Evolutionary conservation across 2,797 vertebrate species (phyloP), one percentile per base, ranked within the genome.

Genomic region (Petrocephalus sullivani): DNA sequence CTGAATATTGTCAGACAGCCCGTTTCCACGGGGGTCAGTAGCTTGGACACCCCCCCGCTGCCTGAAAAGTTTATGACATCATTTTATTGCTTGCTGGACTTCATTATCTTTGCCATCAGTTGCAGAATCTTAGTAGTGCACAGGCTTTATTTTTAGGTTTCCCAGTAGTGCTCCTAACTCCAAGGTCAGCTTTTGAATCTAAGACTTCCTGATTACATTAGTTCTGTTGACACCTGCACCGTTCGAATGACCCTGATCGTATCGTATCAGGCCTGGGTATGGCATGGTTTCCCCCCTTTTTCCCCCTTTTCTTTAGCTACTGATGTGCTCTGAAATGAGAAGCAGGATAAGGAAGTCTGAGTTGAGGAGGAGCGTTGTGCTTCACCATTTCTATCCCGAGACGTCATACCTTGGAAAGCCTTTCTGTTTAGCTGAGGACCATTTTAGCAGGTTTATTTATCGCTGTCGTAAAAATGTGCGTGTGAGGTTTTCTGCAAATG

Each of bases 1-100:
- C 2, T 57, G 49, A 28, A 85, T 28, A 10, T 33, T 57, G 82
- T 28, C 23, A 85, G 53, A 57, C 23, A 28, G 1, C 23, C 8
- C 53, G 19, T 33, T 12, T 8, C 57, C 56, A 37, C 41, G n/a
- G 46, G 75, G 37, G n/a, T 81, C 75, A 81, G 75, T 10, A 61
- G 41, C n/a, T 19, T 21, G 23, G 3, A 1, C 19, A 33, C n/a
- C 28, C 46, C 51, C 71, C 57, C 54, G 1, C 56, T 58, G 33
- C 21, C 19, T 19, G n/a, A 14, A 23, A 28, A 83, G 87, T 87
- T 87, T 33, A 54, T 85, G 83, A 85, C 83, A 57, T 81, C 54
- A 49, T 33, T 49, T 88, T 46, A 14, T 28, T 51, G 19, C 41
- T 53, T 14, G 14, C 5, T 46, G n/a, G 57, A 88, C 46, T 83